These are phyloP conservation scores for Silvanus unidentatus DNA, from an alignment of 2,888 invertebrate species.

Conservation along the genomic window DNA sequence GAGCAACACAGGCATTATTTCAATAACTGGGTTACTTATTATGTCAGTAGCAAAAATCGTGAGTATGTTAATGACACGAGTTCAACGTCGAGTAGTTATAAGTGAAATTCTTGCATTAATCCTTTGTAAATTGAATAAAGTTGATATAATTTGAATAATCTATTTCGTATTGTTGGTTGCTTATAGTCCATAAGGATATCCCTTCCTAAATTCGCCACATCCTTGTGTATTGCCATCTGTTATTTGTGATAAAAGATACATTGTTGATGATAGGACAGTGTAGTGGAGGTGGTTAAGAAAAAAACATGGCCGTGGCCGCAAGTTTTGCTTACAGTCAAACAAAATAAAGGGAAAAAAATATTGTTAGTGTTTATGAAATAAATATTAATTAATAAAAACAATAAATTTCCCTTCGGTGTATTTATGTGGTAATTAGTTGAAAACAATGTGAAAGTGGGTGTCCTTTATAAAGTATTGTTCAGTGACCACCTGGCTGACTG, in stretches of 20 bases:
- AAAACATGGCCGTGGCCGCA: slow-evolving; percentile 25
- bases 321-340: slow-evolving; percentile 20
- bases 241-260: too few species aligned
- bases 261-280: not conserved
- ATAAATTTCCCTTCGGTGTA: slow-evolving; percentile 13
- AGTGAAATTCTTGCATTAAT: not conserved
- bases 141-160: too few species aligned
- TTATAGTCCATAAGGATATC: too few species aligned
- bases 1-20: slow-evolving; percentile 28
- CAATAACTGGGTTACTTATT: slow-evolving; percentile 37
- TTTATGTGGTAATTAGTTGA: slow-evolving; percentile 13
- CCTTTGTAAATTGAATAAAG: too few species aligned
- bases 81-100: slow-evolving; percentile 1
- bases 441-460: slow-evolving; percentile 23
- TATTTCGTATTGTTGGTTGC: too few species aligned
- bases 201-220: too few species aligned
- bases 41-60: slow-evolving; percentile 19
- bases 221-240: too few species aligned
- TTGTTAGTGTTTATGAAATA: slow-evolving; percentile 17
- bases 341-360: slow-evolving; percentile 22
- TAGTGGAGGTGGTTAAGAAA: slow-evolving; percentile 26
- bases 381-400: slow-evolving; percentile 13
- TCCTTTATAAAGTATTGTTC: slow-evolving; percentile 27
- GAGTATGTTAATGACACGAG: not conserved
- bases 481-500: slow-evolving; percentile 43